Base-by-base conservation (phyloP, 2,888 invertebrate genomes). In the Platycnemis pennipes region DNA sequence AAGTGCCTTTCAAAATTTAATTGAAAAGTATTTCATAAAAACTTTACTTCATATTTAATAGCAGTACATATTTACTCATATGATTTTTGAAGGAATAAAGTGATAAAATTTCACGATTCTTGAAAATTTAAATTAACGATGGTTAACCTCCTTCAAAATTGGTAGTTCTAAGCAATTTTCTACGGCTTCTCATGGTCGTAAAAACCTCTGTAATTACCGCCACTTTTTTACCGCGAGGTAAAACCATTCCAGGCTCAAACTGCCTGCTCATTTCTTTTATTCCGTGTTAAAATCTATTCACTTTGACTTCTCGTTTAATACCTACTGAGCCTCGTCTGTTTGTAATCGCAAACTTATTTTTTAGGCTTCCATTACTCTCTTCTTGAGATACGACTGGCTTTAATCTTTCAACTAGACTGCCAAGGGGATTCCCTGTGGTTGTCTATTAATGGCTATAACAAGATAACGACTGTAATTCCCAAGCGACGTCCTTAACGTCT, bases 401-500 rank as follows among this genome's bases (percentile, higher is more conserved):
- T 77, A 77, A 37, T 7, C 77, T 77, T 77, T 77, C 77, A 77
- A 37, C 77, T 37, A 77, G 77, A 13, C 77, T 77, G 13, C 31
- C 77, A 31, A 22, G 77, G 13, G 31, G 16, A 37, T 77, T 77
- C 37, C n/a, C 77, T 77, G 77, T 26, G 37, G 77, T 37, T 77
- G 31, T 11, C 77, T 77, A 77, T 77, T 77, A 77, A 77, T 77
- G 77, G 77, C 77, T 37, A 77, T 69, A 31, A 31, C 69, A 69
- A 5, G 69, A 69, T 77, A 37, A 77, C 77, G 77, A 77, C 77
- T 37, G 31, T 77, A 31, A 77, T 77, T 77, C 37, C 77, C 77
- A 77, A 37, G 26, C 31, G 77, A 0, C 37, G 16, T 37, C 77
- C 37, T 37, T 77, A 77, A 77, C 31, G 77, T 77, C 77, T 77